Base-by-base conservation (phyloP, 2,797 vertebrate species). In the Emydoidea blandingii region DNA sequence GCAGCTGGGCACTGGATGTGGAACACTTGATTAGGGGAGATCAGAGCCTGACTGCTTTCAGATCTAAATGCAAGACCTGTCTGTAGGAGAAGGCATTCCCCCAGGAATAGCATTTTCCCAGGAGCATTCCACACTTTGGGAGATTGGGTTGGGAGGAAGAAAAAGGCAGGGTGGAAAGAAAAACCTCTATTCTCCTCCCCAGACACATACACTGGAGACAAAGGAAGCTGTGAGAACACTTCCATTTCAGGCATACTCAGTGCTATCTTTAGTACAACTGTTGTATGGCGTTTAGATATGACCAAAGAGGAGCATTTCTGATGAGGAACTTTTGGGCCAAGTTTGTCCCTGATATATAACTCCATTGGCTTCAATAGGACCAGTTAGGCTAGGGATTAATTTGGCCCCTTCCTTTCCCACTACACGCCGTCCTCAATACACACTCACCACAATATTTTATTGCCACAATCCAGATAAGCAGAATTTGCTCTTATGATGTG, bases 401-500 rank as follows among this genome's bases (percentile, higher is more conserved):
- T 62, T 59, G 56, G 6, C 41, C 29, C 56, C 41, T 34, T 83
- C 19, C 16, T 47, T 16, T 59, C 16, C 56, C 31, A 21, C 27
- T 83, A 29, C 56, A 49, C 3, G 14, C 11, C 5, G 3, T 57
- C 15, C 27, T 44, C 37, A 21, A 52, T 54, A 47, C 18, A 56
- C 37, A 31, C 11, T 41, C 37, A 57, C 15, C 81, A 21, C 4
- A 47, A 19, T 47, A 31, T 31, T 91, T 82, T 29, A 14, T 82
- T 7, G 49, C 6, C 0, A 44, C 0, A 5, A 76, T 85, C 2
- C 6, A 87, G 88, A 88, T 81, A 52, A 89, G 89, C 88, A 41
- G 91, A 83, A 37, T 3, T 91, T 96, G 93, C 97, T 97, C 89
- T 52, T 90, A 14, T 79, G 93, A 95, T 97, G 96, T 97, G 96